Conservation (phyloP, 2,113 vertebrate genomes). For the Spilogale gracilis region DNA sequence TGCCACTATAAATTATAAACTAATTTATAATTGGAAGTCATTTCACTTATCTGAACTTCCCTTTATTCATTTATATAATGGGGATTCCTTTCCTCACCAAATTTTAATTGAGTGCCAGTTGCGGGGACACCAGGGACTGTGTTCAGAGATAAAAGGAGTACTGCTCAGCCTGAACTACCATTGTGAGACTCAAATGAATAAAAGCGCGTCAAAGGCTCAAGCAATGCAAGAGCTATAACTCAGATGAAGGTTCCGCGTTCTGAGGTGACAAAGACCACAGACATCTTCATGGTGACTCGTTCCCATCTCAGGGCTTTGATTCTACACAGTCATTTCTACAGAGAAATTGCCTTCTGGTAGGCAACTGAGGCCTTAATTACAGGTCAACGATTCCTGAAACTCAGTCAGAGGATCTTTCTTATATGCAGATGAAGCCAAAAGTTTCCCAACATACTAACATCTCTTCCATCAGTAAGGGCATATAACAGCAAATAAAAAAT, state of each 20-base stretch:
- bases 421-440: neutral
- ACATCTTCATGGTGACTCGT: neutral
- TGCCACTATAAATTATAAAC: too few relatives aligned
- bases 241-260: neutral
- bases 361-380: neutral
- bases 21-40: neutral
- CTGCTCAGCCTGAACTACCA: neutral
- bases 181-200: neutral
- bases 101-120: neutral
- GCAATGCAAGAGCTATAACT: neutral
- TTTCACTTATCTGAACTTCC: neutral
- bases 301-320: neutral
- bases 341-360: neutral
- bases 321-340: neutral
- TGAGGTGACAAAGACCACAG: neutral
- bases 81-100: neutral
- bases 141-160: neutral
- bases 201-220: neutral
- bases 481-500: slow-evolving; percentile 19
- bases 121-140: neutral
- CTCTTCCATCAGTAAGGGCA: neutral
- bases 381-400: slow-evolving; percentile 25
- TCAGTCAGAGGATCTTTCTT: neutral
- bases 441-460: neutral
- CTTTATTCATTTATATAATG: slow-evolving; percentile 11